These are phyloP conservation scores for Indri indri DNA, from an alignment of 2,113 vertebrate species.

Conservation along the genomic window DNA sequence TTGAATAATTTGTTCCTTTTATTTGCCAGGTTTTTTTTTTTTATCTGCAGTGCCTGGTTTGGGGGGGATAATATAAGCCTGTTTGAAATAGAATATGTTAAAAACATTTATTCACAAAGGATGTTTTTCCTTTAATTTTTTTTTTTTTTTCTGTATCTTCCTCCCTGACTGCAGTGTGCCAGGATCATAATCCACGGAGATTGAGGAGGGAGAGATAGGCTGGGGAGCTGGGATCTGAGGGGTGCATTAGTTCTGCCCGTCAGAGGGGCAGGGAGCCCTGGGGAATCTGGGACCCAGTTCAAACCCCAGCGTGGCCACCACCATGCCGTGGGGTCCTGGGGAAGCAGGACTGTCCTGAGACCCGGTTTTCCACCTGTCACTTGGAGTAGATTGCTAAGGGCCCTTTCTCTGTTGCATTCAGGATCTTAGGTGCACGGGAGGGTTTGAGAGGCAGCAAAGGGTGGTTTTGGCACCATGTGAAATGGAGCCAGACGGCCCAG, in stretches of 20 bases:
- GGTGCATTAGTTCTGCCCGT: not conserved
- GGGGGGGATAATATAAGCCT: not conserved
- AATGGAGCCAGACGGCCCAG: rapidly evolving
- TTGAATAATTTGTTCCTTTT: constrained; percentile 66
- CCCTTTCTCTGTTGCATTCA: rapidly evolving
- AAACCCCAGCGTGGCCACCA: rapidly evolving
- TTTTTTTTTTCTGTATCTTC: not conserved
- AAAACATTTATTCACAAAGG: constrained; percentile 49
- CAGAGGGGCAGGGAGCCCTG: not conserved
- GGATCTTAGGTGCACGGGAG: not conserved
- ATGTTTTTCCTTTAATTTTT: not conserved
- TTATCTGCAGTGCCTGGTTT: constrained; percentile 57
- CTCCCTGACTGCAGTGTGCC: not conserved
- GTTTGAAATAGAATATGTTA: constrained; percentile 57
- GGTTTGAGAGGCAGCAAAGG: not conserved
- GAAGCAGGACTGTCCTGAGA: not conserved
- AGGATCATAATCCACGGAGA: not conserved
- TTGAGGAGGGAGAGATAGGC: not conserved
- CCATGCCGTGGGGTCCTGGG: rapidly evolving
- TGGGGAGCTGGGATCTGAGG: not conserved
- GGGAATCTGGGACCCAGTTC: too few species aligned
- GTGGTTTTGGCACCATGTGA: rapidly evolving
- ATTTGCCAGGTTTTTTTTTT: constrained; percentile 57
- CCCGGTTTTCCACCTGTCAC: not conserved
- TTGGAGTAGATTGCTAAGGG: not conserved